Base-by-base conservation (phyloP, 2,797 vertebrate species). In the Helicolenus hilgendorfi region DNA sequence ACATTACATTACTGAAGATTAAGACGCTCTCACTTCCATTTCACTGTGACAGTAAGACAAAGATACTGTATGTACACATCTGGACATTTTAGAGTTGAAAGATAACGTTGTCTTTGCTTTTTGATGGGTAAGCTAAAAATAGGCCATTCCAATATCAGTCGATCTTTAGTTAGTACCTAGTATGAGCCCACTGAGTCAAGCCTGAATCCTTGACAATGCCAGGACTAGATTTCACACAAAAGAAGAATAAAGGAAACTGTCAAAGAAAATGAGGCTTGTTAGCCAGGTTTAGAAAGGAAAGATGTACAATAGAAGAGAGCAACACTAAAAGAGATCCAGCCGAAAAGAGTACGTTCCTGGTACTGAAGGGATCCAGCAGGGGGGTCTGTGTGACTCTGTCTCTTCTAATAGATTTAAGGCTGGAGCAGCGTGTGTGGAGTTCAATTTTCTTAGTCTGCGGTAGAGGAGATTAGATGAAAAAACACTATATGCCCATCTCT, bases 361-460 rank as follows among this genome's bases (percentile, higher is more conserved):
- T 56, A 56, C 53, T 62, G 63, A 80, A 83, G 63, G 69, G 67
- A 65, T 22, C 20, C 88, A 90, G 83, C 86, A 65, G 67, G 80
- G 80, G 68, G 76, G 38, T 76, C 70, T 56, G 65, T 55, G 8
- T 72, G 68, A 79, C 60, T 89, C 59, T 69, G 64, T 53, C 55
- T 79, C 79, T 72, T 75, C 13, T 80, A 77, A 83, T 78, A 81
- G 77, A 79, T 93, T 84, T 87, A 41, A 86, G 75, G 41, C 76
- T 67, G 36, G 65, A 88, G 71, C 62, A 65, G 31, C 3, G 1
- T 45, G 35, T 58, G 79, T 56, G 26, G 33, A 81, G 76, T 79
- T 86, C 26, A 80, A 3, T 69, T 77, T 83, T 68, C 29, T 67
- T 20, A 13, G 4, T n/a, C 60, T 64, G 9, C 27, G 9, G 22